phyloP scores from a whole-genome alignment of 1,140 invertebrate genomes.

The Nasonia vitripennis region DNA sequence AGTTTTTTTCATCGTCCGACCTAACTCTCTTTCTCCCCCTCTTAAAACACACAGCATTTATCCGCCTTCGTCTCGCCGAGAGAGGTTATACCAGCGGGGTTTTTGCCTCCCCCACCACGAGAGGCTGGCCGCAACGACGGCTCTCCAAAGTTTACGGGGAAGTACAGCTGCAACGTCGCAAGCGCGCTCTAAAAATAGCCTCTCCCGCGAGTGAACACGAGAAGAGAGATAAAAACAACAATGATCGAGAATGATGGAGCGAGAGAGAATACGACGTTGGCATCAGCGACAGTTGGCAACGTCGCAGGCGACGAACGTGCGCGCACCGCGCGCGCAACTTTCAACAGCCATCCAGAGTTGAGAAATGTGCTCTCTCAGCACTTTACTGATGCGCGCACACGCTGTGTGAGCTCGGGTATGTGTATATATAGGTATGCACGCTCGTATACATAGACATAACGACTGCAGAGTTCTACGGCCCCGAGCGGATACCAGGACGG shows the following conservation, averaged over 20 bases:
- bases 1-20: conserved; percentile 15
- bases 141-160: conserved; percentile 23
- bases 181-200: conserved; percentile 32
- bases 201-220: neutral
- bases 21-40: conserved; percentile 1
- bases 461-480: conserved; percentile 29
- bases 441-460: neutral
- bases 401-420: neutral
- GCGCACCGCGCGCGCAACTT: conserved; percentile 21
- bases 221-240: neutral
- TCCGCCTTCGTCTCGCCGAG: neutral
- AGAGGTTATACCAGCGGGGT: conserved; percentile 23
- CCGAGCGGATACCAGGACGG: conserved; percentile 47
- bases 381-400: neutral
- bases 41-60: neutral
- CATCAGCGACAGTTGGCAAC: conserved; percentile 13
- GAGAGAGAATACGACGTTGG: neutral
- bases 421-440: neutral
- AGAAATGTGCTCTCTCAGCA: conserved; percentile 47
- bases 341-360: conserved; percentile 49
- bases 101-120: neutral
- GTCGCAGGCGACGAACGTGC: conserved; percentile 14
- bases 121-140: neutral
- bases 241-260: neutral
- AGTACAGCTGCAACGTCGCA: conserved; percentile 51